Conservation (phyloP, 2,797 vertebrate species). For the Artibeus lituratus region DNA sequence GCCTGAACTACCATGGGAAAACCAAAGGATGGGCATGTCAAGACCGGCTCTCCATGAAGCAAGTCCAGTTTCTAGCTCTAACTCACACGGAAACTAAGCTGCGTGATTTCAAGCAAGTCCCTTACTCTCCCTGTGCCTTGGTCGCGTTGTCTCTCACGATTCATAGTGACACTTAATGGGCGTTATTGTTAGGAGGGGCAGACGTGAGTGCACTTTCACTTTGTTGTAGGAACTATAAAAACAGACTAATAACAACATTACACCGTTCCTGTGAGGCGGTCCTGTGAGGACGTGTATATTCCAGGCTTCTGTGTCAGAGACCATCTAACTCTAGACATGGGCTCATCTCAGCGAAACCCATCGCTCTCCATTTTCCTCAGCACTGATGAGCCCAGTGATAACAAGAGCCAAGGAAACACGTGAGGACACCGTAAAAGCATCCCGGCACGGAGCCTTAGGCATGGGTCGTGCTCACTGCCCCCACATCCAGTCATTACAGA, state of each 20-base stretch:
- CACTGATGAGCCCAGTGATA: not conserved
- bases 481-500: not conserved
- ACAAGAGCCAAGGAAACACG: not conserved
- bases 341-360: slow-evolving; percentile 6
- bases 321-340: not conserved
- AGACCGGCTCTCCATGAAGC: not conserved
- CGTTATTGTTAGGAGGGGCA: not conserved
- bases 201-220: not conserved
- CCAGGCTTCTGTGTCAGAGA: not conserved
- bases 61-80: not conserved
- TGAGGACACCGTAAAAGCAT: not conserved
- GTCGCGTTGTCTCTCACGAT: not conserved
- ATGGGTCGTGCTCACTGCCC: not conserved
- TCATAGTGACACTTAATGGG: not conserved
- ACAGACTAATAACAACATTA: not conserved
- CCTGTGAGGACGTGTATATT: not conserved
- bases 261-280: not conserved
- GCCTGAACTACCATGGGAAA: not conserved
- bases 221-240: not conserved
- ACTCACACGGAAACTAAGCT: not conserved
- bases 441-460: not conserved
- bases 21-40: not conserved
- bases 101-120: not conserved
- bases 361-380: not conserved
- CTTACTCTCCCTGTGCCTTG: not conserved